Conservation (phyloP, 2,888 invertebrate genomes). For the Nomada fabriciana region DNA sequence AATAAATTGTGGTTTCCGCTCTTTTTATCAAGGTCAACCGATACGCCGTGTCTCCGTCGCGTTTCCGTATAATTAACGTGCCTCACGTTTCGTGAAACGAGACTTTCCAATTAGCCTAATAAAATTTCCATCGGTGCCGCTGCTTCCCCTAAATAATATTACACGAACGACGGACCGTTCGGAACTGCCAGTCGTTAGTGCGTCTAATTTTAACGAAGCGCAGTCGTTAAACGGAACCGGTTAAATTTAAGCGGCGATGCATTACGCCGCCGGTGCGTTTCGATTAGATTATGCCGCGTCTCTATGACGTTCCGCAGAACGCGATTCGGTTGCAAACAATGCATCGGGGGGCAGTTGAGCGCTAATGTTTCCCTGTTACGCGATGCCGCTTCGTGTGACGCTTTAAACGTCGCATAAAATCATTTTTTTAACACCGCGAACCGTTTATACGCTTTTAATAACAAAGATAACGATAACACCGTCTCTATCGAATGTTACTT, state of each 20-base stretch:
- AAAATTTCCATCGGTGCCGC: slow-evolving; percentile 11
- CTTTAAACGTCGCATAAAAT: neutral
- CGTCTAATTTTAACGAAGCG: slow-evolving; percentile 31
- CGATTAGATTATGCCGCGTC: slow-evolving; percentile 46
- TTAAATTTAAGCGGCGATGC: slow-evolving; percentile 37
- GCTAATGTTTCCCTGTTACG: slow-evolving; percentile 27
- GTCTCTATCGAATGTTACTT: neutral
- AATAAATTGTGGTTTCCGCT: slow-evolving; percentile 37
- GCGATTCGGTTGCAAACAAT: slow-evolving; percentile 36
- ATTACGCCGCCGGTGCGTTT: slow-evolving; percentile 30
- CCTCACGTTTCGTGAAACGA: neutral
- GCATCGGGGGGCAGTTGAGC: slow-evolving; percentile 29
- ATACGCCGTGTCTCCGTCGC: neutral
- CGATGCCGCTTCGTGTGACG: slow-evolving; percentile 12
- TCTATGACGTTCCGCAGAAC: slow-evolving; percentile 51
- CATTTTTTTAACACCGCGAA: neutral
- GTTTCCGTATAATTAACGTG: slow-evolving; percentile 10
- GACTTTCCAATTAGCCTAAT: neutral
- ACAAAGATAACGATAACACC: neutral
- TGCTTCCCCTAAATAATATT: neutral
- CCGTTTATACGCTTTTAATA: neutral
- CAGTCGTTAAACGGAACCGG: slow-evolving; percentile 24
- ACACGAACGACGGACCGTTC: neutral
- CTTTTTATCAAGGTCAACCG: neutral
- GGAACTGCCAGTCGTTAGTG: slow-evolving; percentile 2